Percentiles rank a stretch among this genome's conserved stretches.
phyloP scores from a whole-genome alignment of 2,888 invertebrate genomes.

The Chymomyza procnemis region DNA sequence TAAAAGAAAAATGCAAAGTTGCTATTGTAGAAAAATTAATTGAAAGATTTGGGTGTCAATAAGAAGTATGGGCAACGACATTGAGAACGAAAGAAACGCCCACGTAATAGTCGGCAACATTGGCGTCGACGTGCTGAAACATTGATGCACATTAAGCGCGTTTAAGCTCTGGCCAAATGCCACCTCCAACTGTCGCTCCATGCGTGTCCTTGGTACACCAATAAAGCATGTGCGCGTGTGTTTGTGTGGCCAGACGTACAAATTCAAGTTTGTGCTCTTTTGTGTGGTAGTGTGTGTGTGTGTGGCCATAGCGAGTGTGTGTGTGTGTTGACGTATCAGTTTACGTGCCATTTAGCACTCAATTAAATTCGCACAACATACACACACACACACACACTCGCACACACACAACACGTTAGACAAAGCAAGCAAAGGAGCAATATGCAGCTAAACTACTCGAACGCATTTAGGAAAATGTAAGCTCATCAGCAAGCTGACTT shows the following conservation, averaged over 20 bases:
- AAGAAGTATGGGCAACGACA: not conserved
- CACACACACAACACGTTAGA: not conserved
- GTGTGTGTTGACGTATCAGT: conserved; percentile 71
- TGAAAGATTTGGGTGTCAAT: conserved; percentile 23
- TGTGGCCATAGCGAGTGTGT: not conserved
- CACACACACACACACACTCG: not conserved
- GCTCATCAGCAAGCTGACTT: conserved; percentile 57
- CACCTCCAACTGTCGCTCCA: not conserved
- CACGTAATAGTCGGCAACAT: conserved; percentile 13
- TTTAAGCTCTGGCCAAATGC: not conserved
- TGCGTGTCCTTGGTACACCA: conserved; percentile 5
- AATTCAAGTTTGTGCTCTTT: conserved; percentile 42
- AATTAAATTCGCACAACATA: conserved; percentile 69
- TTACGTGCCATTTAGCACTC: conserved; percentile 78
- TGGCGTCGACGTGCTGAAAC: conserved; percentile 36
- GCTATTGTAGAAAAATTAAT: conserved; percentile 42
- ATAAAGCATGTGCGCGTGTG: conserved; percentile 13
- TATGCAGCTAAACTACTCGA: conserved; percentile 10
- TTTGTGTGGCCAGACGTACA: conserved; percentile 36
- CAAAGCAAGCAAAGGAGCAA: not conserved
- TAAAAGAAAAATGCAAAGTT: conserved; percentile 34
- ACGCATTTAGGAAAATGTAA: conserved; percentile 60
- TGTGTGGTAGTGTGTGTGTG: not conserved
- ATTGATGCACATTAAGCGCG: conserved; percentile 45
- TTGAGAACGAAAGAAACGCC: not conserved